Conservation (phyloP, 2,888 invertebrate species). For the Trissonchulus latispiculum region DNA sequence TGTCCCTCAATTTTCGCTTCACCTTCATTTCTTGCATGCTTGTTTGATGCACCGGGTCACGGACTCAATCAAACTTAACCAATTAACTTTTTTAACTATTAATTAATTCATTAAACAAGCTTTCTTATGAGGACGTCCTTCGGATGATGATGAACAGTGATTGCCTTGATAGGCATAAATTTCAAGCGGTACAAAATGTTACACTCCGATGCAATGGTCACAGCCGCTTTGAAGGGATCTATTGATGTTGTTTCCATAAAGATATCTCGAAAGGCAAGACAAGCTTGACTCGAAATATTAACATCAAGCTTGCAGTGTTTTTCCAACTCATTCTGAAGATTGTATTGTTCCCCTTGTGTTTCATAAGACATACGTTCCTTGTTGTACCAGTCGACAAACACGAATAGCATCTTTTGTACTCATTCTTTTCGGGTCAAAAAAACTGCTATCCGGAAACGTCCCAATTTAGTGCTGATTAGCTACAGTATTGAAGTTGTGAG, state of each 20-base stretch:
- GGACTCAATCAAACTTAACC: neutral
- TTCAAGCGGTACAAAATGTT: neutral
- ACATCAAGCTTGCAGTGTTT: slow-evolving; percentile 30
- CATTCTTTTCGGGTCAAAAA: neutral
- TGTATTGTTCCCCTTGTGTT: neutral
- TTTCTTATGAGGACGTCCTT: neutral
- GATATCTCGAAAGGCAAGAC: neutral
- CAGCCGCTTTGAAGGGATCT: slow-evolving; percentile 23
- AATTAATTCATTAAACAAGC: neutral
- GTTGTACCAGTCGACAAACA: slow-evolving; percentile 1
- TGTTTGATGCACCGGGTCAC: neutral
- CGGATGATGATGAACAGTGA: neutral
- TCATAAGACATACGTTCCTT: neutral
- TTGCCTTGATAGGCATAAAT: neutral
- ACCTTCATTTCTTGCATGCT: slow-evolving; percentile 19
- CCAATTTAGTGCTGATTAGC: slow-evolving; percentile 5
- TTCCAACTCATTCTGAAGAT: neutral
- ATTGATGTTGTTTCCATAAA: slow-evolving; percentile 11
- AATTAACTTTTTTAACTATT: too few species aligned
- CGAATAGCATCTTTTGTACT: neutral
- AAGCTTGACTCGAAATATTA: slow-evolving; percentile 15
- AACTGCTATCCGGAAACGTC: slow-evolving; percentile 18
- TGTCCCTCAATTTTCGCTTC: slow-evolving; percentile 25
- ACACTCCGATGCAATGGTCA: slow-evolving; percentile 27
- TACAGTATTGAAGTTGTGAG: slow-evolving; percentile 21